Percentiles rank a stretch among this genome's conserved stretches.
These are phyloP conservation scores for Zosterops hypoxanthus DNA, from an alignment of 2,113 vertebrate genomes.

Conservation along the genomic window DNA sequence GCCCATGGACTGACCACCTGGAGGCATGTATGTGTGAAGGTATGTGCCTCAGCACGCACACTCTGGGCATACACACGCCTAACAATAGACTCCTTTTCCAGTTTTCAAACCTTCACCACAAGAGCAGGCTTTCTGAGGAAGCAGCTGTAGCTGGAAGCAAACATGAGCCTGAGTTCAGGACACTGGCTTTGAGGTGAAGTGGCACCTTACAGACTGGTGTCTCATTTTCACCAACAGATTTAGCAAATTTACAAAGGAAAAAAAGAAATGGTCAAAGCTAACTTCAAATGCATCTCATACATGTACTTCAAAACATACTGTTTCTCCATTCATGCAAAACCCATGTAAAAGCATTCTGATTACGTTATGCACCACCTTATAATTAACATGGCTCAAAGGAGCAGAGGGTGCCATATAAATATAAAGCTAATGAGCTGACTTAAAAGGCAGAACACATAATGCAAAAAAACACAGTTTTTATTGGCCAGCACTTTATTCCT, in stretches of 20 bases:
- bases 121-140: not conserved
- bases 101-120: not conserved
- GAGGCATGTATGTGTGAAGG: not conserved
- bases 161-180: not conserved
- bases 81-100: not conserved
- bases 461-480: not conserved
- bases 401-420: not conserved
- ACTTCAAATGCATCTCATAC: not conserved
- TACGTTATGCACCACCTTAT: not conserved
- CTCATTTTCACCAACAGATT: slow-evolving; percentile 3
- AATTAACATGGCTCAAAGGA: slow-evolving; percentile 51
- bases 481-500: not conserved
- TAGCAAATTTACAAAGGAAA: not conserved
- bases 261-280: not conserved
- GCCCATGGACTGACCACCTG: not conserved
- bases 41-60: rapidly evolving
- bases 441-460: slow-evolving; percentile 15
- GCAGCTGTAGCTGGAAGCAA: slow-evolving; percentile 28
- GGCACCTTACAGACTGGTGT: not conserved
- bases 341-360: not conserved
- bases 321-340: not conserved
- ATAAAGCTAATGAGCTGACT: slow-evolving; percentile 44
- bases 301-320: not conserved
- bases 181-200: not conserved
- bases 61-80: not conserved